Evolutionary conservation across 1,140 invertebrate species (phyloP).

Genomic region (Drosophila jambulina): DNA sequence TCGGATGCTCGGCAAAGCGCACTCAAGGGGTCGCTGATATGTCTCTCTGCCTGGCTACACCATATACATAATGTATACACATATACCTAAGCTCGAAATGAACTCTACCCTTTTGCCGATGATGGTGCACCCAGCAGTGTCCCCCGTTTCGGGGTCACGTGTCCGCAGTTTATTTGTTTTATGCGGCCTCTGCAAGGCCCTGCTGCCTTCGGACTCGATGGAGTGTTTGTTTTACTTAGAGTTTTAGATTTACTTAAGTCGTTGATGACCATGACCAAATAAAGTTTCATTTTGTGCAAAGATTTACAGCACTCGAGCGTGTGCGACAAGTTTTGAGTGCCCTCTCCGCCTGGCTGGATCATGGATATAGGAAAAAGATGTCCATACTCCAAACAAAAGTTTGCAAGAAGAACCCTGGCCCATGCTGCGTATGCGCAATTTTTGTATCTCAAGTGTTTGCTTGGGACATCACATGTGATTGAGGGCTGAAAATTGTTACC

Average conservation of each 20-base stretch:
- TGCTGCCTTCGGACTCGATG: conserved; percentile 16
- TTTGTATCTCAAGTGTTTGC: conserved; percentile 63
- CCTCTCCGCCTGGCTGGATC: conserved; percentile 25
- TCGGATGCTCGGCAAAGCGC: conserved; percentile 53
- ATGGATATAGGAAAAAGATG: conserved; percentile 13
- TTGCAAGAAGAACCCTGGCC: conserved; percentile 18
- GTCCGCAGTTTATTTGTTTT: conserved; percentile 79
- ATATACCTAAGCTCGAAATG: conserved; percentile 8
- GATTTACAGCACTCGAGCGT: conserved; percentile 81
- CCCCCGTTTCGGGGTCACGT: conserved; percentile 70
- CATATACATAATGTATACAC: conserved; percentile 6
- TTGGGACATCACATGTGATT: conserved; percentile 39
- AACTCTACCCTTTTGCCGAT: conserved; percentile 32
- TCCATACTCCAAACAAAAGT: conserved; percentile 47
- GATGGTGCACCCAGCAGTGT: conserved; percentile 42
- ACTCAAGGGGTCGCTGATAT: conserved; percentile 52
- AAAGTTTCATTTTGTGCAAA: conserved; percentile 80
- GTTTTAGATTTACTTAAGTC: conserved; percentile 82
- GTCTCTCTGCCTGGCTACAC: conserved; percentile 20
- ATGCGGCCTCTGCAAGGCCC: conserved; percentile 55
- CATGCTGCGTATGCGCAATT: conserved; percentile 79
- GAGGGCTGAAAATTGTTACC: conserved; percentile 27
- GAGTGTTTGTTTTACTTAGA: conserved; percentile 82
- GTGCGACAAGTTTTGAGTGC: conserved; percentile 76
- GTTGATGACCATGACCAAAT: conserved; percentile 82